phyloP scores from a whole-genome alignment of 1,140 invertebrate species.

The Monomorium pharaonis region DNA sequence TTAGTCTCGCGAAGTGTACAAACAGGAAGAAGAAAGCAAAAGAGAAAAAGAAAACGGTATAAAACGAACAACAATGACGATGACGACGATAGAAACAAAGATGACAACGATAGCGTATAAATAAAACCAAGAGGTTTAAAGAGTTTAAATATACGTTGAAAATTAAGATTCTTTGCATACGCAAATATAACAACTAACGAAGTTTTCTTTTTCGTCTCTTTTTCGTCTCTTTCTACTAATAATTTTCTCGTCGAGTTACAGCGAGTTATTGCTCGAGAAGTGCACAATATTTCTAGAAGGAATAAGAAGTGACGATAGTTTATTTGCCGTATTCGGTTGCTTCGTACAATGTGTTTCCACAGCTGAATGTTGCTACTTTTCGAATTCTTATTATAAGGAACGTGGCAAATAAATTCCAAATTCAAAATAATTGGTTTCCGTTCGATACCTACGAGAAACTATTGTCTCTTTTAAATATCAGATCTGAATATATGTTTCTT shows the following conservation, averaged over 20 bases:
- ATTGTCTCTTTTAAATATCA: not conserved
- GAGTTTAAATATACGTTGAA: conserved; percentile 76
- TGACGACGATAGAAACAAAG: conserved; percentile 1
- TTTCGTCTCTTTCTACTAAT: conserved; percentile 10
- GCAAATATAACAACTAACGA: conserved; percentile 45
- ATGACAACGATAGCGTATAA: not conserved
- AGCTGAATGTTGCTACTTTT: conserved; percentile 14
- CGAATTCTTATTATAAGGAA: conserved; percentile 24
- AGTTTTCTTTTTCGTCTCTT: not conserved
- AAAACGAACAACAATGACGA: not conserved
- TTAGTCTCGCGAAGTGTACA: conserved; percentile 68
- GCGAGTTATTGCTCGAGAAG: not conserved
- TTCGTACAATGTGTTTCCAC: conserved; percentile 39
- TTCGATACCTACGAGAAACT: not conserved
- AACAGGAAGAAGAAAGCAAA: conserved; percentile 54
- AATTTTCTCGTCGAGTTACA: conserved; percentile 19
- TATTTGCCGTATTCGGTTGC: conserved; percentile 66
- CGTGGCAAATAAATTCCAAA: not conserved
- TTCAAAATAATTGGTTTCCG: not conserved
- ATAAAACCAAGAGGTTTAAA: conserved; percentile 69
- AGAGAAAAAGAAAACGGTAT: conserved; percentile 19
- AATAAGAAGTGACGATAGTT: conserved; percentile 20
- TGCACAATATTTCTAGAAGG: conserved; percentile 14
- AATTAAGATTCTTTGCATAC: conserved; percentile 68
- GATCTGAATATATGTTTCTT: not conserved